phyloP scores from a whole-genome alignment of 92 coral and sea anemone genomes.

The Phymanthus crucifer region DNA sequence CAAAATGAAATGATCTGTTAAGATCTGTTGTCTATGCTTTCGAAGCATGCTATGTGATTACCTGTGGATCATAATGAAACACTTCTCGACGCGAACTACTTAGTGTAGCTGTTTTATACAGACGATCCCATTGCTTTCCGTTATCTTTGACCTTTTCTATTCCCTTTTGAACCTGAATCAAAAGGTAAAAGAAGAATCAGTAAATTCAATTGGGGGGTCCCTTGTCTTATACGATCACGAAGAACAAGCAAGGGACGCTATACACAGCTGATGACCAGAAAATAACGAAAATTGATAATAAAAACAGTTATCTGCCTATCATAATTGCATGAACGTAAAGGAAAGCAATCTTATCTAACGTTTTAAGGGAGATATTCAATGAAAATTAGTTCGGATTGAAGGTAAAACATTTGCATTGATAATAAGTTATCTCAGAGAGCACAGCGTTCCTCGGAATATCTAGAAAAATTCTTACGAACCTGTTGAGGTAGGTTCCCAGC shows the following conservation, averaged over 20 bases:
- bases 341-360: too few species aligned
- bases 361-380: too few species aligned
- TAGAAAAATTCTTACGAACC: constrained; percentile 35
- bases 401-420: too few species aligned
- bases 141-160: constrained; percentile 26
- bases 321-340: too few species aligned
- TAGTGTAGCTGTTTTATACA: constrained; percentile 84
- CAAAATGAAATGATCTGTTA: background rate
- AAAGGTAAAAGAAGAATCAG: background rate
- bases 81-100: constrained; percentile 93
- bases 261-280: background rate
- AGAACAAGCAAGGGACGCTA: background rate
- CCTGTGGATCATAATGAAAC: constrained; percentile 96
- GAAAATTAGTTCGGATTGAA: too few species aligned
- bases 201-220: background rate
- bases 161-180: background rate
- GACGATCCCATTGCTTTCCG: constrained; percentile 85
- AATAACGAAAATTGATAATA: background rate
- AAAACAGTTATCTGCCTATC: too few species aligned
- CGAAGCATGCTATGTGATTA: background rate
- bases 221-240: background rate
- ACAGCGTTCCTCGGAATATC: background rate
- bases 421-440: too few species aligned
- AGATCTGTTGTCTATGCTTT: background rate
- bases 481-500: constrained; percentile 66